Evolutionary conservation across 1,140 invertebrate species (phyloP), one percentile per base, ranked within the genome.

Genomic region (Hypothenemus hampei): DNA sequence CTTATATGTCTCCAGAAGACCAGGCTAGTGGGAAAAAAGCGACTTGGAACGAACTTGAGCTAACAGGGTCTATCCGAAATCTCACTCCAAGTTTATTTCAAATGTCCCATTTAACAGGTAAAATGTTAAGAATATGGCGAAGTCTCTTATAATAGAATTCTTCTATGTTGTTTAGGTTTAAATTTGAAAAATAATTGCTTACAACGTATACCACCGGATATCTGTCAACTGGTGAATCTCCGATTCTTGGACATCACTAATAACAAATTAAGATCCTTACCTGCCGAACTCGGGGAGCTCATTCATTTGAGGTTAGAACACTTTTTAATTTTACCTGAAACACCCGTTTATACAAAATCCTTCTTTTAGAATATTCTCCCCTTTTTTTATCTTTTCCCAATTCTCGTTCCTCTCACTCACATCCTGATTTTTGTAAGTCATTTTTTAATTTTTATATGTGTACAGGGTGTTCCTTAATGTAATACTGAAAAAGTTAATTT

Each of bases 201-300:
- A 61, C 82, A 86, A 63, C 81, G 89, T 65, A 78, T 98, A 70
- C 93, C 94, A 37, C 72, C 87, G 23, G 93, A 97, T 69, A 93
- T 98, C 61, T 83, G 81, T 64, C 82, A 81, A 65, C 78, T 98
- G 47, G 75, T 78, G 58, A 89, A 91, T 73, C 78, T 99, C 56
- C 83, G 85, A 61, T 83, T 86, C 49, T 76, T 99, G 47, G 96
- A 99, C 77, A 73, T 98, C 56, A 97, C 93, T 60, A 86, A 83
- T 72, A 97, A 97, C 75, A 97, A 97, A 76, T 76, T 99, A 53
- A 80, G 92, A 57, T 90, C 85, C 72, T 75, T 99, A 65, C 97
- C 97, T 56, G 82, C 93, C 37, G 94, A 98, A 79, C 79, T 99
- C 36, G 95, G 96, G 55, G 94, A 98, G 72, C 83, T 98, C 67